Evolutionary conservation across 2,797 vertebrate species (phyloP), one percentile per base, ranked within the genome.

Genomic region (Eulemur albifrons): DNA sequence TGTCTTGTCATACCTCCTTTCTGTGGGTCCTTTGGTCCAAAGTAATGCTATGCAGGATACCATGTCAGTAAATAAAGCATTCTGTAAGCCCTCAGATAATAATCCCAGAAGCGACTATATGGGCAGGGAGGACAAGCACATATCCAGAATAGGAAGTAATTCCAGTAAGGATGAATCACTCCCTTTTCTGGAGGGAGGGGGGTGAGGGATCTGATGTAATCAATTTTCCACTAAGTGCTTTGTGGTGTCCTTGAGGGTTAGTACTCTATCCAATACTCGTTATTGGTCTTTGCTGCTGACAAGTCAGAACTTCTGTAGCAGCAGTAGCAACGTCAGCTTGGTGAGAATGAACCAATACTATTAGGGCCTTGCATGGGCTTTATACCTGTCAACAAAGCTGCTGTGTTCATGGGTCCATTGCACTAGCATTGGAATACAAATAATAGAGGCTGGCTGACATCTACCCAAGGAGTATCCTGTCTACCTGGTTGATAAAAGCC

Each of bases 91-190:
- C 32, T 91, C 43, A 82, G 25, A 63, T 73, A 88, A 54, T 59
- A 61, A 72, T 92, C 77, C 54, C 85, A 50, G 81, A 93, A 85
- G 73, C 87, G 20, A 84, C 13, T 90, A 20, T 50, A 20, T 38
- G 21, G 45, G 7, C 20, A 88, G 82, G 45, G 59, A 70, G 73
- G 54, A 57, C 86, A 88, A 77, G 75, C 30, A 80, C 45, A 77
- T 93, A 77, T 45, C 15, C 27, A 91, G 63, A 90, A 85, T 17
- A 76, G 84, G 82, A 94, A n/a, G 5, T 35, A 45, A 6, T 94
- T 95, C 43, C 63, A 57, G 20, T 59, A 93, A 93, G 4, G 13
- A 86, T 91, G 82, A 96, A 76, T 86, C 85, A 79, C 50, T 86
- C 67, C 21, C 20, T 86, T 13, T 40, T 73, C 20, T 6, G 13